Evolutionary conservation across 2,797 vertebrate genomes (phyloP).

Genomic region (Momotus momota): DNA sequence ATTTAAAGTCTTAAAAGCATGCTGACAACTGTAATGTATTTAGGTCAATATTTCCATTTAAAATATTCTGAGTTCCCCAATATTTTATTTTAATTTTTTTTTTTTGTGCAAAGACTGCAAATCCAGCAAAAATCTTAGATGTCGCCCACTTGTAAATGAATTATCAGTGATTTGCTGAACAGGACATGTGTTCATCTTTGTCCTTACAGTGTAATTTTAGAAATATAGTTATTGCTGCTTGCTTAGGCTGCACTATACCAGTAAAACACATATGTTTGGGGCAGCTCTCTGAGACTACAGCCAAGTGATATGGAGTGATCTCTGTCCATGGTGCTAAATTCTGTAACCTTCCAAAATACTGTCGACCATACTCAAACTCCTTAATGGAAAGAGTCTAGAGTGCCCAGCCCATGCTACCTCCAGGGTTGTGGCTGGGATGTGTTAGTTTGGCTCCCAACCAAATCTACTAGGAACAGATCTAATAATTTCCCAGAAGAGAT

Average conservation of each 20-base stretch:
- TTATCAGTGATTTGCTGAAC: background rate
- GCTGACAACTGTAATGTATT: background rate
- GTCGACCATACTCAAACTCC: background rate
- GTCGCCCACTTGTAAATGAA: background rate
- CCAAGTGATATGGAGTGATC: background rate
- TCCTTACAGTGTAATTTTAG: background rate
- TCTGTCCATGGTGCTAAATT: background rate
- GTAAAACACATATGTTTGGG: background rate
- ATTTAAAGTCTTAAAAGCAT: background rate
- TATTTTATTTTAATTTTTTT: background rate
- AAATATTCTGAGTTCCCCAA: background rate
- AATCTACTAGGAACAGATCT: background rate
- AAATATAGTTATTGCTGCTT: background rate
- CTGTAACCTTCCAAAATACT: background rate
- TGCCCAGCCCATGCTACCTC: background rate
- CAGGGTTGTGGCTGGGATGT: background rate
- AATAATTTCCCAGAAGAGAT: background rate
- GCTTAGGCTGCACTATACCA: background rate
- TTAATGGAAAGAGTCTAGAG: background rate
- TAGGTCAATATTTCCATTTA: background rate
- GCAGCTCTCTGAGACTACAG: background rate
- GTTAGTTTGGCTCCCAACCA: background rate
- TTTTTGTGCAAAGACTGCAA: background rate
- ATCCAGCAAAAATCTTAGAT: background rate
- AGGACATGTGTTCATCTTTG: background rate